phyloP scores from a whole-genome alignment of 2,888 invertebrate species.

The Dasysyrphus albostriatus region DNA sequence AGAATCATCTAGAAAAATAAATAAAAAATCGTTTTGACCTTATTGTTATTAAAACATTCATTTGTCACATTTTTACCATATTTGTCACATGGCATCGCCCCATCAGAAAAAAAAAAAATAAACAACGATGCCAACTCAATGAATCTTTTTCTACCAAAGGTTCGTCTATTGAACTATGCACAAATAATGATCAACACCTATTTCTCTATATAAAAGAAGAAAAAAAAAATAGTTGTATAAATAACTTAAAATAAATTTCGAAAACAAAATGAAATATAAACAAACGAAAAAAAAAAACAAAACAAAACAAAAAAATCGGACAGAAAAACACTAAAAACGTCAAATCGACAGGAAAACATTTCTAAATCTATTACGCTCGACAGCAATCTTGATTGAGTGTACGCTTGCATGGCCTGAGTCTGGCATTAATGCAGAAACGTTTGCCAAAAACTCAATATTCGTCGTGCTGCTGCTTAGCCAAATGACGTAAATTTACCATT shows the following conservation, averaged over 20 bases:
- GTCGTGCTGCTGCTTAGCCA: conserved; percentile 54
- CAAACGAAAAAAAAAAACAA: background rate
- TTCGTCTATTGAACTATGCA: conserved; percentile 29
- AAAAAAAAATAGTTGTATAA: background rate
- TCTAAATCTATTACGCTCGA: conserved; percentile 61
- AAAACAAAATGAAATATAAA: conserved; percentile 30
- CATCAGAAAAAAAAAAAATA: background rate
- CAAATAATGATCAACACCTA: conserved; percentile 13
- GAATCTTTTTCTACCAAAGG: background rate
- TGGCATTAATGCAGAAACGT: conserved; percentile 35
- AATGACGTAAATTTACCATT: conserved; percentile 64
- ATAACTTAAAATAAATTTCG: conserved; percentile 22
- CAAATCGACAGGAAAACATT: conserved; percentile 59
- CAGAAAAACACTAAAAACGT: conserved; percentile 66
- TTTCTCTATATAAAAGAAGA: background rate
- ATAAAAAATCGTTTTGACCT: background rate
- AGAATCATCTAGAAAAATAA: background rate
- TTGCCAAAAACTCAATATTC: conserved; percentile 70
- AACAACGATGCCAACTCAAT: background rate
- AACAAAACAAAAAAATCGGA: conserved; percentile 15
- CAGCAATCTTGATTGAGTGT: conserved; percentile 55
- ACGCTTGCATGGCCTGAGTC: conserved; percentile 40
- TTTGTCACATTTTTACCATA: conserved; percentile 7
- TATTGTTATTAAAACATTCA: background rate
- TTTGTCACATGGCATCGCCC: conserved; percentile 2